A percentile compares a stretch with the other conserved stretches of the same genome.
These are phyloP conservation scores for Istiophorus platypterus DNA, from an alignment of 2,113 vertebrate species.

Conservation along the genomic window DNA sequence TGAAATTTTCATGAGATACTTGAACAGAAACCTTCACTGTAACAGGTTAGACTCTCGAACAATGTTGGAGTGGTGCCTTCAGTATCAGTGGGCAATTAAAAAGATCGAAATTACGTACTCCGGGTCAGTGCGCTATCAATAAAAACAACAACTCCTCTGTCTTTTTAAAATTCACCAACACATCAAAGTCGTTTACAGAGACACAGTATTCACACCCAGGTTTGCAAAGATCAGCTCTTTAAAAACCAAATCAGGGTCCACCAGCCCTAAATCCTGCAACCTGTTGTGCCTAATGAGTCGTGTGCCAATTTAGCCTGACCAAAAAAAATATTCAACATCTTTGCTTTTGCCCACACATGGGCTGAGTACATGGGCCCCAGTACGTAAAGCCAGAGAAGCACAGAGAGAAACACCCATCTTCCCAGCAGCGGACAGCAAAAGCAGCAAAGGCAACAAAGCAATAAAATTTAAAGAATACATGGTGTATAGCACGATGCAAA, in stretches of 20 bases:
- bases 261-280: too few relatives aligned
- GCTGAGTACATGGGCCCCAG: background rate
- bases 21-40: background rate
- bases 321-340: too few relatives aligned
- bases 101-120: too few relatives aligned
- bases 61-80: background rate
- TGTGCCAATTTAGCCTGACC: background rate
- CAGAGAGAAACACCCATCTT: background rate
- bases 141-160: background rate
- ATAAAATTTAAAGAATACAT: too few relatives aligned
- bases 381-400: background rate
- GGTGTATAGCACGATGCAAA: too few relatives aligned
- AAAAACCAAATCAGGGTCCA: too few relatives aligned
- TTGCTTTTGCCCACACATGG: too few relatives aligned
- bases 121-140: too few relatives aligned
- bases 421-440: background rate
- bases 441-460: too few relatives aligned
- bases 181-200: background rate
- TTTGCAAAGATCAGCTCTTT: too few relatives aligned
- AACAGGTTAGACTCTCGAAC: background rate
- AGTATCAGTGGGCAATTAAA: background rate
- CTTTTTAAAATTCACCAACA: background rate
- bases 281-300: background rate
- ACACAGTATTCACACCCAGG: too few relatives aligned
- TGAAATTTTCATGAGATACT: background rate